Conservation (phyloP, 2,797 vertebrate species). For the Sebastes alutus region DNA sequence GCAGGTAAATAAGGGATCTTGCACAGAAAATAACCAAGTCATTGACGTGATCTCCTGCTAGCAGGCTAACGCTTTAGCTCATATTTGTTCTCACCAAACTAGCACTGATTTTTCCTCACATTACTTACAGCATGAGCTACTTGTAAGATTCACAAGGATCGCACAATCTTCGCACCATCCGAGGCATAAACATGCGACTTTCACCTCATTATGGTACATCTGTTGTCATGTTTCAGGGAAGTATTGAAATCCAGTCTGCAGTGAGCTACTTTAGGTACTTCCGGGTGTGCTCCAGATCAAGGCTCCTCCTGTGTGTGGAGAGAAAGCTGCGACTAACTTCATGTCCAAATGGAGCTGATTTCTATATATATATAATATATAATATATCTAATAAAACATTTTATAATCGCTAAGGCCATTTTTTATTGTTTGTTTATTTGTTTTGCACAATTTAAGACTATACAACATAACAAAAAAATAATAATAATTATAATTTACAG, state of each 20-base stretch:
- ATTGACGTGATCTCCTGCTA: background rate
- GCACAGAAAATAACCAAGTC: background rate
- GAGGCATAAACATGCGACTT: background rate
- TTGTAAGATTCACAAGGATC: background rate
- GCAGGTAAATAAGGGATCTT: background rate
- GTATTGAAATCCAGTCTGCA: background rate
- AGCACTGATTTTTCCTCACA: background rate
- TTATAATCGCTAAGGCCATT: rapidly evolving
- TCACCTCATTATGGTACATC: background rate
- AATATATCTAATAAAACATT: rapidly evolving
- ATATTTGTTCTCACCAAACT: background rate
- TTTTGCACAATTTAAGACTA: too few relatives aligned
- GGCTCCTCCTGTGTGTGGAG: rapidly evolving
- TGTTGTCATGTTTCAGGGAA: background rate
- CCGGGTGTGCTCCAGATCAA: constrained; percentile 26
- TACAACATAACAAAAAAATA: too few relatives aligned
- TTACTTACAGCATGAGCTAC: constrained; percentile 46
- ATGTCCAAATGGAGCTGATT: background rate
- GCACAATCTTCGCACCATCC: background rate
- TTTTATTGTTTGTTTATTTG: too few relatives aligned
- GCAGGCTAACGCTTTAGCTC: constrained; percentile 16
- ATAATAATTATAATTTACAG: too few relatives aligned
- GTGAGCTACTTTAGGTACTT: constrained; percentile 16
- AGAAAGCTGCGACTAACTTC: background rate
- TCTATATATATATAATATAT: too few relatives aligned